Percentiles rank a stretch among this genome's conserved stretches.
Evolutionary conservation across 2,113 vertebrate genomes (phyloP).

Genomic region (Barnardius zonarius): DNA sequence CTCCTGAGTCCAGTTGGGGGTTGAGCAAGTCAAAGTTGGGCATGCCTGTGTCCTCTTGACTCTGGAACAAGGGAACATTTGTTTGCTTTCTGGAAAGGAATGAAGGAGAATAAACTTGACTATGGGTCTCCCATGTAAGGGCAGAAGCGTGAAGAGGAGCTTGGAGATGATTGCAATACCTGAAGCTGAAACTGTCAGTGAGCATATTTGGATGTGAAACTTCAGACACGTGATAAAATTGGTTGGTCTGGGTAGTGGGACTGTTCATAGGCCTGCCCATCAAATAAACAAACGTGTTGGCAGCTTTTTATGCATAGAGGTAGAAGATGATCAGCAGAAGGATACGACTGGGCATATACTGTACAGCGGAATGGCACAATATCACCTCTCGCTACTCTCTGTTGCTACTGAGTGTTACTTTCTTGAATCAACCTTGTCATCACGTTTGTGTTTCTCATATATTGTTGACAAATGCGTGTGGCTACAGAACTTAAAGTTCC

Average conservation of each 20-base stretch:
- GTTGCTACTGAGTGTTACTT: not conserved
- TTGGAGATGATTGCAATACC: not conserved
- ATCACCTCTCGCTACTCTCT: not conserved
- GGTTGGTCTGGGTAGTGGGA: not conserved
- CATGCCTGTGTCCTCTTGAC: not conserved
- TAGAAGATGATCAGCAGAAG: not conserved
- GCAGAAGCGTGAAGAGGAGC: not conserved
- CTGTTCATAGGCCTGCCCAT: not conserved
- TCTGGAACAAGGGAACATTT: not conserved
- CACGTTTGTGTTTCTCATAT: not conserved
- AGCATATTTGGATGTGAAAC: not conserved
- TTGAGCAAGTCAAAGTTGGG: not conserved
- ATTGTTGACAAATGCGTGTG: not conserved
- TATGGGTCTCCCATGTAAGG: not conserved
- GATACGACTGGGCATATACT: not conserved
- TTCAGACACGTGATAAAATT: not conserved
- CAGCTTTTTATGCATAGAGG: not conserved
- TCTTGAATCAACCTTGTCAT: not conserved
- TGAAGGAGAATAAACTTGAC: not conserved
- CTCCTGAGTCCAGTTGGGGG: not conserved
- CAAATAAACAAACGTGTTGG: not conserved
- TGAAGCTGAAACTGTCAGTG: not conserved
- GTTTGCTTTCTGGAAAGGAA: not conserved
- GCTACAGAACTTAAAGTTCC: not conserved
- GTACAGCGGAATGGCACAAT: not conserved